Conservation (phyloP, 2,797 vertebrate genomes). For the Syngnathus acus region DNA sequence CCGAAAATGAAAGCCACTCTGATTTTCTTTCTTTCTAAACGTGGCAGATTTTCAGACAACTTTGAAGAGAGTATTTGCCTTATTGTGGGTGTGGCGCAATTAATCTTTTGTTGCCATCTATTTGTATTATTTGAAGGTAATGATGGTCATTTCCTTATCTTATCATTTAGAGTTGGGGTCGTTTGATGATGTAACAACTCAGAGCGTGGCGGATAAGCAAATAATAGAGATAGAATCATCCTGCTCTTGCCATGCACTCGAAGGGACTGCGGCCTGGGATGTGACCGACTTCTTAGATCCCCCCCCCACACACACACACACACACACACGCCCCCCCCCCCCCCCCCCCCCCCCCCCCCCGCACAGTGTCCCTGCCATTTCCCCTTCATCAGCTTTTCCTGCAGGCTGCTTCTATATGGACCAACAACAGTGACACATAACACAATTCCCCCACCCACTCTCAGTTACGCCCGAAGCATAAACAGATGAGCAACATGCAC, state of each 20-base stretch:
- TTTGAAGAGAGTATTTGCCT: neutral
- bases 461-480: slow-evolving; percentile 13
- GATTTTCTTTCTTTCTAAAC: neutral
- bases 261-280: slow-evolving; percentile 14
- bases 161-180: slow-evolving; percentile 8
- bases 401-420: slow-evolving; percentile 34
- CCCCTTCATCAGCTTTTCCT: slow-evolving; percentile 57
- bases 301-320: neutral
- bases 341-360: slow-evolving; percentile 11
- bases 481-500: slow-evolving; percentile 14
- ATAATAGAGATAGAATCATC: slow-evolving; percentile 26
- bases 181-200: slow-evolving; percentile 22
- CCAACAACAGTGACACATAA: slow-evolving; percentile 28
- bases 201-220: slow-evolving; percentile 18
- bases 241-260: slow-evolving; percentile 13
- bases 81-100: neutral
- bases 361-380: slow-evolving; percentile 56
- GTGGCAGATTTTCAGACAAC: neutral
- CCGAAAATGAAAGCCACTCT: neutral
- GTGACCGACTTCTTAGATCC: slow-evolving; percentile 8
- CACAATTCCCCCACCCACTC: neutral
- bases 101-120: neutral
- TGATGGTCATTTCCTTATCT: slow-evolving; percentile 4
- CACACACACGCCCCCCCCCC: too few species aligned
- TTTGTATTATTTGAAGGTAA: slow-evolving; percentile 5